phyloP scores from a whole-genome alignment of 2,113 vertebrate species.

The Equus przewalskii region DNA sequence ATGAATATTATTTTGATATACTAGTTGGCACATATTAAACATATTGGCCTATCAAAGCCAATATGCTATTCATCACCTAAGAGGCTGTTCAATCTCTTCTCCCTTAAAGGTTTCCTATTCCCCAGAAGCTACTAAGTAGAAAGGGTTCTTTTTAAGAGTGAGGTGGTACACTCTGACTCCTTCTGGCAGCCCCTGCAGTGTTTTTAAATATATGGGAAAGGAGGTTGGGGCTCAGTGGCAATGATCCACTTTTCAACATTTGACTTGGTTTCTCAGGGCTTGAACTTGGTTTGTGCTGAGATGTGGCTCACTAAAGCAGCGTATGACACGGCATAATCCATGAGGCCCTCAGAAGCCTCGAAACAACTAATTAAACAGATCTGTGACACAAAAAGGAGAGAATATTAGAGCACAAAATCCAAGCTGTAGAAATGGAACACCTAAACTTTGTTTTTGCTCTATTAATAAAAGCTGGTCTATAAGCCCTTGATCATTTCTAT shows the following conservation, averaged over 20 bases:
- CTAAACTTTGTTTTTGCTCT: conserved; percentile 42
- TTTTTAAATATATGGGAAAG: neutral
- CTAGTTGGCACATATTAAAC: neutral
- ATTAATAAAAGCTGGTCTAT: conserved; percentile 60
- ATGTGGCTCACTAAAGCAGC: neutral
- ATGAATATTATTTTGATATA: conserved; percentile 30
- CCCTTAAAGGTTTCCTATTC: neutral
- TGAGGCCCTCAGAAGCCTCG: neutral
- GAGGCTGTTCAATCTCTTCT: neutral
- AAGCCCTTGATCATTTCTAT: conserved; percentile 66
- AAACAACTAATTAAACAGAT: conserved; percentile 3
- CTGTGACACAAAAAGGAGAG: neutral
- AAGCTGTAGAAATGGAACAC: conserved; percentile 14
- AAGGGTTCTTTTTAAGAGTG: neutral
- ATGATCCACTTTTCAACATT: neutral
- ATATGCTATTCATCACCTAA: neutral
- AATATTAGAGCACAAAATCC: neutral
- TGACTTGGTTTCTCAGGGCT: conserved; percentile 37
- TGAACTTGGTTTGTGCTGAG: neutral
- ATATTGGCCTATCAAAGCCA: neutral
- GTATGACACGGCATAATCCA: neutral
- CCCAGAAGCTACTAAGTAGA: neutral
- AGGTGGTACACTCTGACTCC: neutral
- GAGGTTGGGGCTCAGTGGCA: neutral
- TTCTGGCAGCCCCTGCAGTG: neutral